phyloP scores from a whole-genome alignment of 2,797 vertebrate species.

The Lindbergichthys nudifrons region DNA sequence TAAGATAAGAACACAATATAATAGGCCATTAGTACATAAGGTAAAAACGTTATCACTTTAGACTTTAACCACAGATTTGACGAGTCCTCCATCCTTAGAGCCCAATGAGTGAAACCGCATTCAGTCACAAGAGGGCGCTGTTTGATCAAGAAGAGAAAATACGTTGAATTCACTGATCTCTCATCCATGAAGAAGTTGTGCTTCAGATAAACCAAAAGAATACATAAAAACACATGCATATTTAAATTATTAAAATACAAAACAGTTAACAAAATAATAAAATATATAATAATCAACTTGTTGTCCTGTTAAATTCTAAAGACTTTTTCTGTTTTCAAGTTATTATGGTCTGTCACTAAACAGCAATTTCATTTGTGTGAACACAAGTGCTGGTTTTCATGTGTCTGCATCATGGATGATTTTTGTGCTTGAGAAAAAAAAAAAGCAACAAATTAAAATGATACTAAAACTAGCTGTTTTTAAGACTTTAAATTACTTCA shows the following conservation, averaged over 20 bases:
- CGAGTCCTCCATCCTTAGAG: background rate
- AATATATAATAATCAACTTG: too few species aligned
- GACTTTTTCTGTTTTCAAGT: background rate
- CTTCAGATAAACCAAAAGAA: background rate
- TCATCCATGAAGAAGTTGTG: background rate
- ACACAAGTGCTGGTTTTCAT: background rate
- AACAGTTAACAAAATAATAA: too few species aligned
- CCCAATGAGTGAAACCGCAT: background rate
- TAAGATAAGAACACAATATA: too few species aligned
- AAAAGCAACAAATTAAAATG: background rate
- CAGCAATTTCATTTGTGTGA: background rate
- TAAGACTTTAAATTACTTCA: background rate
- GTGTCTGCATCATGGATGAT: background rate
- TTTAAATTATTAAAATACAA: background rate
- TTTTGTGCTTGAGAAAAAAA: background rate
- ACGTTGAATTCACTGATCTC: background rate
- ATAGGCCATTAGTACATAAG: too few species aligned
- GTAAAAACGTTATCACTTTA: background rate
- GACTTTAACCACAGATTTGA: background rate
- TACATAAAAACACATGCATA: background rate
- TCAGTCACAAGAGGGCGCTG: constrained; percentile 54
- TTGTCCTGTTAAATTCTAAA: too few species aligned
- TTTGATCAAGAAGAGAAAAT: background rate
- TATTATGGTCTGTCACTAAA: background rate
- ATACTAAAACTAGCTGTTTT: background rate